Evolutionary conservation across 2,888 invertebrate genomes (phyloP).

Genomic region (Nomada ruficornis): DNA sequence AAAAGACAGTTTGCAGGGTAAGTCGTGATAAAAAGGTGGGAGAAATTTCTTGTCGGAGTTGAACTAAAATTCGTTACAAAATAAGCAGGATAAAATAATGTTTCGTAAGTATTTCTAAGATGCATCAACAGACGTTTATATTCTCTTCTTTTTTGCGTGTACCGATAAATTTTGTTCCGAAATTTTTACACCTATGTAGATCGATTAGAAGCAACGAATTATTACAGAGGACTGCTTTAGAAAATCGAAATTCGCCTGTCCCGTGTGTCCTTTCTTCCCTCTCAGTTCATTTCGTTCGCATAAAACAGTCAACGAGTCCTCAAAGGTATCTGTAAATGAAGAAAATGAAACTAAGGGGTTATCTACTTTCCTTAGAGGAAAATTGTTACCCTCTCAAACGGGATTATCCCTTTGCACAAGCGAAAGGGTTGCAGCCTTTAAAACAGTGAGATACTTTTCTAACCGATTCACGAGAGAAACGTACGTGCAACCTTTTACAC

Average conservation of each 20-base stretch:
- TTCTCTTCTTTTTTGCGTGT: conserved; percentile 5
- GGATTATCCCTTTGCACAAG: conserved; percentile 7
- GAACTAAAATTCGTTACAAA: not conserved
- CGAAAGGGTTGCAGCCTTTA: not conserved
- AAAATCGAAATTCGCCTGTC: not conserved
- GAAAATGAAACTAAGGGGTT: not conserved
- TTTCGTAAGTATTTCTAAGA: conserved; percentile 3
- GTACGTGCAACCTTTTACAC: not conserved
- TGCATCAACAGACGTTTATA: conserved; percentile 42
- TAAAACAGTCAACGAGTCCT: conserved; percentile 38
- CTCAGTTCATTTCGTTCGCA: conserved; percentile 12
- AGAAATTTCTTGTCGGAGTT: too few relatives aligned
- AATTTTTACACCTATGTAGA: conserved; percentile 12
- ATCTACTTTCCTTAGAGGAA: not conserved
- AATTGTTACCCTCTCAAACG: not conserved
- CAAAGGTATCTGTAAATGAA: conserved; percentile 33
- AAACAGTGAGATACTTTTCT: not conserved
- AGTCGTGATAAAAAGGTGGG: not conserved
- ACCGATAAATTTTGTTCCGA: not conserved
- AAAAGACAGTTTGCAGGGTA: not conserved
- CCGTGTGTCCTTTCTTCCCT: conserved; percentile 31
- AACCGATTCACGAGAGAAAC: not conserved
- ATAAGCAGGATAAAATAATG: not conserved
- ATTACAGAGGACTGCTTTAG: not conserved
- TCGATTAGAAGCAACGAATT: conserved; percentile 24